Evolutionary conservation across 2,888 invertebrate genomes (phyloP), one percentile per base, ranked within the genome.

Genomic region (Incurvaria masculella): DNA sequence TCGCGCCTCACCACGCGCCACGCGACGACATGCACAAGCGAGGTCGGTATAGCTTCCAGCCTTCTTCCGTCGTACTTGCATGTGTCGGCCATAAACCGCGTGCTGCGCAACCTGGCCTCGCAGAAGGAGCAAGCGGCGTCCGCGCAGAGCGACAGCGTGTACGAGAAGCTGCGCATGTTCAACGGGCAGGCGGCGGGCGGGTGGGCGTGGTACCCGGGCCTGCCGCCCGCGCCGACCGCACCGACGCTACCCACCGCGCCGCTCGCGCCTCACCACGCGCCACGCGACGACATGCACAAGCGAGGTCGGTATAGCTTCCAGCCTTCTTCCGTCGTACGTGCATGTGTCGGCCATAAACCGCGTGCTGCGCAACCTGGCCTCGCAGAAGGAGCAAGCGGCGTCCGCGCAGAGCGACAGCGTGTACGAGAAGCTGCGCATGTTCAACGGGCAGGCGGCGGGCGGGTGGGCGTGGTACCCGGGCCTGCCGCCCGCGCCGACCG

Each of bases 291-390:
- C 56, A 78, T 88, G 49, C 88, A 87, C 69, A 91, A 91, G 73
- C 72, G 89, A 81, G 88, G 89, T 89, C 66, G 78, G 80, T 62
- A 19, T 20, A 44, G 16, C 17, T 20, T 40, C n/a, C n/a, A n/a
- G n/a, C n/a, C n/a, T n/a, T n/a, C n/a, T n/a, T n/a, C n/a, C n/a
- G n/a, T n/a, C n/a, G n/a, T n/a, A n/a, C n/a, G n/a, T n/a, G n/a
- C 83, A 97, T 96, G 96, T 97, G 56, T 97, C 97, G 53, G 97
- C 96, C 63, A 98, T 98, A 73, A 98, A 98, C 82, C 89, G 98
- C 59, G 98, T 98, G 52, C 83, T 98, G 50, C 82, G 98, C 54
- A 98, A 97, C 79, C 82, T 98, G 61, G 95, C 97, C 21, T 93
- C 95, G 45, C 95, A 96, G 74, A 98, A 97, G 72, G 97, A 96